A percentile compares a stretch with the other conserved stretches of the same genome.
Evolutionary conservation across 2,113 vertebrate species (phyloP).

Genomic region (Prietella phreatophila): DNA sequence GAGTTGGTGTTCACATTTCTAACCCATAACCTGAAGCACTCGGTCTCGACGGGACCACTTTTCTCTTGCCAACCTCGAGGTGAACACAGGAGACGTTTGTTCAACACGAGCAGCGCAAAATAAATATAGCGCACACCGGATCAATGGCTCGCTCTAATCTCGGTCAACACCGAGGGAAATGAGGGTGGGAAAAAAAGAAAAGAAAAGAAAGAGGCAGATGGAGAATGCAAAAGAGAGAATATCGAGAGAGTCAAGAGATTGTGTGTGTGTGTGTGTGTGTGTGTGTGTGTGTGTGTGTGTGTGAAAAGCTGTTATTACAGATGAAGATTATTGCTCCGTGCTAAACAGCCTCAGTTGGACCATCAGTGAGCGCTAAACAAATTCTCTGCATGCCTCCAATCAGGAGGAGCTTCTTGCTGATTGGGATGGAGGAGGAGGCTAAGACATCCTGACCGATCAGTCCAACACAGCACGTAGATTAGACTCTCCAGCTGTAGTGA

Average conservation of each 20-base stretch:
- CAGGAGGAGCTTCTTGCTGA: constrained; percentile 28
- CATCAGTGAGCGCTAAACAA: constrained; percentile 30
- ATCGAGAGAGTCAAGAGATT: constrained; percentile 4
- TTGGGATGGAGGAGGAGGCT: constrained; percentile 19
- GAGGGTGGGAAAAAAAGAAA: background rate
- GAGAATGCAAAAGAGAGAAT: background rate
- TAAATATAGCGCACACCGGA: constrained; percentile 22
- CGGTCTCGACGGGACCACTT: background rate
- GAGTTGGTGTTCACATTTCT: background rate
- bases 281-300: constrained; percentile 9
- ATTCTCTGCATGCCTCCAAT: constrained; percentile 29
- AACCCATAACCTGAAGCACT: background rate
- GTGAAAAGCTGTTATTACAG: constrained; percentile 41
- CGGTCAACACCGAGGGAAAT: constrained; percentile 43
- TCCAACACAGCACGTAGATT: background rate
- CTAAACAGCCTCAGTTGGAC: constrained; percentile 39
- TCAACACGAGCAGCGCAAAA: constrained; percentile 30
- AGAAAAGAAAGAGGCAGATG: background rate
- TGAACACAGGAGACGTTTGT: constrained; percentile 21
- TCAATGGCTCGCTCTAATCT: constrained; percentile 47
- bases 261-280: background rate
- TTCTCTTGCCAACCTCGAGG: constrained; percentile 26
- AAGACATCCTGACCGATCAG: background rate
- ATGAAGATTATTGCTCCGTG: constrained; percentile 44
- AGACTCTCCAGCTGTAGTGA: background rate